Evolutionary conservation across 2,113 vertebrate species (phyloP).

Genomic region (Scalopus aquaticus): DNA sequence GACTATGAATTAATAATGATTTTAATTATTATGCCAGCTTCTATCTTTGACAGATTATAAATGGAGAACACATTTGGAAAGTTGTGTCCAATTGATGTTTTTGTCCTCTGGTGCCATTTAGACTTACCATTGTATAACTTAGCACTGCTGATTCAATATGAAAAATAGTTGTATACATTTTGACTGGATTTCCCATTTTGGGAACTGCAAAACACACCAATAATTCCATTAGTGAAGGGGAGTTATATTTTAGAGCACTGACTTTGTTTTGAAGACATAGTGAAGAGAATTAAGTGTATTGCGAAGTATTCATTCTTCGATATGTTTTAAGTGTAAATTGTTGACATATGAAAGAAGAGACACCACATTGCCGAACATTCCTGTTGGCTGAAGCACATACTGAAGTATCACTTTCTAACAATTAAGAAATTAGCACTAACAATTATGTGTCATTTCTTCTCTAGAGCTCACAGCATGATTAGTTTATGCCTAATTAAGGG

Average conservation of each 20-base stretch:
- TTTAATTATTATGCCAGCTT: conserved; percentile 48
- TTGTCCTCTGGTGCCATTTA: background rate
- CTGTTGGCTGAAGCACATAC: conserved; percentile 42
- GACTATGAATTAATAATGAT: conserved; percentile 53
- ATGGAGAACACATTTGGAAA: background rate
- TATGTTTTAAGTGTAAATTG: conserved; percentile 68
- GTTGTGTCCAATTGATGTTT: background rate
- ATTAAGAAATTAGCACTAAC: conserved; percentile 82
- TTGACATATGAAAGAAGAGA: conserved; percentile 62
- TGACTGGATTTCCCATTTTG: conserved; percentile 66
- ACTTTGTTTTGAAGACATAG: conserved; percentile 34
- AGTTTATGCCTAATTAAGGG: conserved; percentile 80
- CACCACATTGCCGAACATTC: conserved; percentile 63
- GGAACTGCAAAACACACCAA: conserved; percentile 29
- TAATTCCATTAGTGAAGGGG: conserved; percentile 6
- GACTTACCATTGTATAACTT: background rate
- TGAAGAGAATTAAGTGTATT: conserved; percentile 60
- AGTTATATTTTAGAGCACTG: background rate
- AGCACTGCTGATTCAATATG: conserved; percentile 27
- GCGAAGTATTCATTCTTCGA: conserved; percentile 72
- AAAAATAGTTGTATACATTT: conserved; percentile 39
- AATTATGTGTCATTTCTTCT: conserved; percentile 79
- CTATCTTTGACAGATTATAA: background rate
- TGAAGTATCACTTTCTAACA: conserved; percentile 77
- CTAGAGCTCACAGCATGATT: conserved; percentile 65